Percentiles rank a stretch among this genome's conserved stretches.
These are phyloP conservation scores for Aspidiotus rigidus DNA, from an alignment of 2,888 invertebrate species.

Conservation along the genomic window DNA sequence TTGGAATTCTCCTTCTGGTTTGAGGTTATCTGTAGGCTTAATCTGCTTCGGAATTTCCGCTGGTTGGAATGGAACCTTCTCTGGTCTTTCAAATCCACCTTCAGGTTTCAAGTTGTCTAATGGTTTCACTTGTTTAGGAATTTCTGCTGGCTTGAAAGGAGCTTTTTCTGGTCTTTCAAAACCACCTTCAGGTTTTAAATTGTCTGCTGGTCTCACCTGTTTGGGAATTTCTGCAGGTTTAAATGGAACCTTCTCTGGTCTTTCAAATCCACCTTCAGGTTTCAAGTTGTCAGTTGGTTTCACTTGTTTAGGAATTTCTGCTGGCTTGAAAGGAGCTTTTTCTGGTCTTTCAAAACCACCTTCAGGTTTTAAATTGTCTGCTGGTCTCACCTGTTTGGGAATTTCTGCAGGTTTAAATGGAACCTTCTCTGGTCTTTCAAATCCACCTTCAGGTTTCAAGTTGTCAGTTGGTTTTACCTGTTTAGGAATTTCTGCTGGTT, in stretches of 20 bases:
- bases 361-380: conserved; percentile 47
- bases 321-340: conserved; percentile 43
- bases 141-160: conserved; percentile 47
- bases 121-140: conserved; percentile 39
- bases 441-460: conserved; percentile 45
- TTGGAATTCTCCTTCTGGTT: conserved; percentile 48
- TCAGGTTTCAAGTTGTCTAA: conserved; percentile 47
- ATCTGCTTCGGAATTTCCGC: conserved; percentile 46
- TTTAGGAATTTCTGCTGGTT: conserved; percentile 44
- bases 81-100: conserved; percentile 45
- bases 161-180: conserved; percentile 47
- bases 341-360: conserved; percentile 43
- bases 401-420: conserved; percentile 42
- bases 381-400: conserved; percentile 44
- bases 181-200: conserved; percentile 55
- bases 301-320: conserved; percentile 47
- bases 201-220: conserved; percentile 49
- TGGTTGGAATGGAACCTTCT: conserved; percentile 36
- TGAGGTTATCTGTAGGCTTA: conserved; percentile 42
- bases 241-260: conserved; percentile 42
- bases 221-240: conserved; percentile 42
- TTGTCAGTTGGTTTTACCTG: conserved; percentile 43
- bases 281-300: conserved; percentile 52
- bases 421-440: conserved; percentile 44
- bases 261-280: conserved; percentile 46